A percentile compares a stretch with the other conserved stretches of the same genome.
Evolutionary conservation across 2,797 vertebrate species (phyloP).

Genomic region (Sebastes minor): DNA sequence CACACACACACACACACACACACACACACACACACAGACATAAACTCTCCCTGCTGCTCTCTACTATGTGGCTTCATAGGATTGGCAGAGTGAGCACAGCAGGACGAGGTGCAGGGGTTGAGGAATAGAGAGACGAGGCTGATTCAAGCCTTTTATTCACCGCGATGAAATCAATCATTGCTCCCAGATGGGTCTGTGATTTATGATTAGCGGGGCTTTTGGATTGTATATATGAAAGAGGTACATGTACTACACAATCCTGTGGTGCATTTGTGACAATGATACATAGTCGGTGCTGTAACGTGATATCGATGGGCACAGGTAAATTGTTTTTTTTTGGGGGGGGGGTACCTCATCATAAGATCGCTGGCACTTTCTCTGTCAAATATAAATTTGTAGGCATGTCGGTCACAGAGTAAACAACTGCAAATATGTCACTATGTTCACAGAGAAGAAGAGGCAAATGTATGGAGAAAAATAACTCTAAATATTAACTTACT

Average conservation of each 20-base stretch:
- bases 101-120: slow-evolving; percentile 40
- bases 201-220: slow-evolving; percentile 62
- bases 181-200: slow-evolving; percentile 62
- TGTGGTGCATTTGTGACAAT: slow-evolving; percentile 44
- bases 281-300: slow-evolving; percentile 31
- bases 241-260: slow-evolving; percentile 34
- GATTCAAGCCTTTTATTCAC: slow-evolving; percentile 63
- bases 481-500: too few species aligned
- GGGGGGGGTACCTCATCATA: background rate
- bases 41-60: slow-evolving; percentile 18
- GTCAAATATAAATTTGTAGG: background rate
- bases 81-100: slow-evolving; percentile 49
- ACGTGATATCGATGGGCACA: slow-evolving; percentile 37
- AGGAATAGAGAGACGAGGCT: slow-evolving; percentile 36
- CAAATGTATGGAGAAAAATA: too few species aligned
- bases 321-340: background rate
- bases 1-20: slow-evolving; percentile 1
- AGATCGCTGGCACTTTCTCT: background rate
- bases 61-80: slow-evolving; percentile 27
- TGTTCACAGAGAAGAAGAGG: background rate
- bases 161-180: slow-evolving; percentile 69
- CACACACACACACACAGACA: background rate
- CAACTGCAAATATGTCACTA: background rate
- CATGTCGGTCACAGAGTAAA: background rate
- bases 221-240: slow-evolving; percentile 40